A percentile compares a stretch with the other conserved stretches of the same genome.
phyloP scores from a whole-genome alignment of 2,113 vertebrate species.

The Tachuris rubrigastra region DNA sequence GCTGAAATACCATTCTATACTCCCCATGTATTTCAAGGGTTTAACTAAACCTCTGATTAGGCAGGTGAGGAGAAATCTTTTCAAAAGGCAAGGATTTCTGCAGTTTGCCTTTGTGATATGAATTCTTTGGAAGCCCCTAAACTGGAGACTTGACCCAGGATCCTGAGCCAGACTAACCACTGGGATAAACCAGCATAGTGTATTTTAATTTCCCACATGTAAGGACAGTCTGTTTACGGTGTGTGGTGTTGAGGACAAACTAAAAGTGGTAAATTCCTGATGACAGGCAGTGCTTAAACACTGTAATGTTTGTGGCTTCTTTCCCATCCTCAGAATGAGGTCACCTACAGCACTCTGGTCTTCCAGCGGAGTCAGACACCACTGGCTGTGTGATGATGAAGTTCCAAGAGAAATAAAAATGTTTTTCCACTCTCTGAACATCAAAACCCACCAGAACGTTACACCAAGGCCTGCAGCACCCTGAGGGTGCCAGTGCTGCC shows the following conservation, averaged over 20 bases:
- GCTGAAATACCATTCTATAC: neutral
- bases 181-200: neutral
- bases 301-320: neutral
- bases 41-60: neutral
- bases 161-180: neutral
- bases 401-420: neutral
- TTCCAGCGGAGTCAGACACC: neutral
- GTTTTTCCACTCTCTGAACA: neutral
- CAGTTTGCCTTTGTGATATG: neutral
- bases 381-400: neutral
- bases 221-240: neutral
- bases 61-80: neutral
- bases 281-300: neutral
- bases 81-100: neutral
- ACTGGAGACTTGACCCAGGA: neutral
- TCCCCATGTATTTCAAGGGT: neutral
- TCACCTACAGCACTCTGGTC: neutral
- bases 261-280: neutral
- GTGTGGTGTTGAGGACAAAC: neutral
- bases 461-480: neutral
- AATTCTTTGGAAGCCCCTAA: neutral
- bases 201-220: rapidly evolving
- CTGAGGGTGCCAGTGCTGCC: neutral
- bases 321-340: neutral
- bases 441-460: neutral